Evolutionary conservation across 2,888 invertebrate genomes (phyloP), one percentile per base, ranked within the genome.

Genomic region (Caenorhabditis parvicauda): DNA sequence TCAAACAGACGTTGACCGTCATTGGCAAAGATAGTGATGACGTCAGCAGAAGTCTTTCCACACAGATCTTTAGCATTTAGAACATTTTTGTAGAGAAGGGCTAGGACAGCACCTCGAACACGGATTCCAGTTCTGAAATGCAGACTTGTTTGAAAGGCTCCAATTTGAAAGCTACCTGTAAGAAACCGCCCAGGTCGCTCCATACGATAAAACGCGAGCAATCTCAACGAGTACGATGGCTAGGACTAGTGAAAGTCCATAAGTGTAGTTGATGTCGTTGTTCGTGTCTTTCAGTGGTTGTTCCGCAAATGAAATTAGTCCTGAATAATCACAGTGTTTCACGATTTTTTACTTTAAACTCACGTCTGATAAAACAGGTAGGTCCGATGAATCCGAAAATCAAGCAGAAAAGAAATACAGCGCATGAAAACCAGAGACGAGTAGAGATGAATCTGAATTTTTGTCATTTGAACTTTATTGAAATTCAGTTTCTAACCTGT

Each of bases 1-100:
- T 84, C 84, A 68, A 82, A 83, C 28, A 84, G 64, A 3, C 84
- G 74, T 67, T 83, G 83, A 3, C 82, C 82, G 67, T 84, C 84
- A 64, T 83, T 83, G 27, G 82, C 82, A 49, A 81, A 82, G 41
- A 84, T 74, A 62, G 84, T 84, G 28, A 84, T 82, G 24, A 63
- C 60, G 32, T 64, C 57, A 14, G 64, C 24, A 4, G 58, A 38
- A 2, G 55, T 49, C 41, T 55, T 58, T 21, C 63, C 63, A 29
- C 63, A 63, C 32, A 63, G 29, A 21, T 64, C 56, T 29, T 64
- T 59, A 1, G 59, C 27, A 17, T 64, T 53, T 17, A 59, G 12
- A 14, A 64, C 64, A 6, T 29, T 43, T 32, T 66, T 78, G 73
- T 79, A 84, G n/a, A 84, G 64, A 24, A 84, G 60, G n/a, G 81